Evolutionary conservation across 2,113 vertebrate species (phyloP).

Genomic region (Gopherus evgoodei): DNA sequence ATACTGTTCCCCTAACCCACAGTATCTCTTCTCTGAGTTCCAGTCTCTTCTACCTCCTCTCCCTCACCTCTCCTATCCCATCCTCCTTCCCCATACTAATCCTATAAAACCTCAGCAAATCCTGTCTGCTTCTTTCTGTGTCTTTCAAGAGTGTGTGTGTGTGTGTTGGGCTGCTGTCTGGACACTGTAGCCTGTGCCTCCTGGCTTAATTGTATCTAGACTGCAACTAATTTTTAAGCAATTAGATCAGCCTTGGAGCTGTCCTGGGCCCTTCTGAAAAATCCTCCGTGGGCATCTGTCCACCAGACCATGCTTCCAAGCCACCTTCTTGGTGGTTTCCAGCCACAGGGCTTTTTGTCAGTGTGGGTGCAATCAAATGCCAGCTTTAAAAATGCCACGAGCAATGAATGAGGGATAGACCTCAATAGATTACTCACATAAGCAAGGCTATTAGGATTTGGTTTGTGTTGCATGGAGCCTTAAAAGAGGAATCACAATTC

Average conservation of each 20-base stretch:
- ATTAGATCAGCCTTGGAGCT: neutral
- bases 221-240: neutral
- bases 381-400: neutral
- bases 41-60: neutral
- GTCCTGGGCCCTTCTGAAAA: rapidly evolving
- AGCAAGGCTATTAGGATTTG: neutral
- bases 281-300: neutral
- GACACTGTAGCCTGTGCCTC: neutral
- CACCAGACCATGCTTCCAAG: neutral
- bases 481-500: neutral
- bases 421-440: neutral
- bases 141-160: neutral
- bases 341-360: neutral
- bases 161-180: neutral
- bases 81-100: conserved; percentile 31
- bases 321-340: neutral
- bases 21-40: neutral
- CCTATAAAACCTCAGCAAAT: conserved; percentile 48
- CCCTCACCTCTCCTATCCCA: neutral
- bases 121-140: conserved; percentile 15
- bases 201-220: neutral
- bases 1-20: neutral
- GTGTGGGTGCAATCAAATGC: neutral
- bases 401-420: neutral
- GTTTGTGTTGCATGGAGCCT: neutral